Conservation (phyloP, 2,797 vertebrate species). For the Leuciscus waleckii region DNA sequence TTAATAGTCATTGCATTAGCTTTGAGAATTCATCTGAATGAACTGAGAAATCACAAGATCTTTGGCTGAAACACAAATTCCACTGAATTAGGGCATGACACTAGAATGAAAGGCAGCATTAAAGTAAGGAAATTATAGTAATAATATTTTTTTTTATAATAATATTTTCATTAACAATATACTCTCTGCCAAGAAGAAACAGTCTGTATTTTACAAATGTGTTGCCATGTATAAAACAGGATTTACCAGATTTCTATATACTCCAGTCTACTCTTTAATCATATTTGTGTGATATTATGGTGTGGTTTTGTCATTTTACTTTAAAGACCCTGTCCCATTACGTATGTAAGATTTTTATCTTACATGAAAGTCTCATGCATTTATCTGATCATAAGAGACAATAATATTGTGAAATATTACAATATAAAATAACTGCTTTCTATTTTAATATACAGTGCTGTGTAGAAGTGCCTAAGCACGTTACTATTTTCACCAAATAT, state of each 20-base stretch:
- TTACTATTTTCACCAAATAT: no score
- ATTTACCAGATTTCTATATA: background rate
- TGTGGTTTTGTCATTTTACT: background rate
- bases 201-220: background rate
- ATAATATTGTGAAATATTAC: no score
- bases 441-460: no score
- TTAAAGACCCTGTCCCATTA: no score
- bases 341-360: no score
- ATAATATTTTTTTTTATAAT: background rate
- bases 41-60: constrained; percentile 43
- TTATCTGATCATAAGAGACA: no score
- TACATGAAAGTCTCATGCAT: no score
- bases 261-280: background rate
- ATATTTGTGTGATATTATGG: background rate
- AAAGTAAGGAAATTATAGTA: background rate
- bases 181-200: background rate
- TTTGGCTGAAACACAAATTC: constrained; percentile 13
- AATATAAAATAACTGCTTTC: no score
- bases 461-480: no score
- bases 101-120: constrained; percentile 4
- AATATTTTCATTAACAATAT: background rate
- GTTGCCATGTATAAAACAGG: background rate
- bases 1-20: constrained; percentile 15
- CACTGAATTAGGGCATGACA: background rate
- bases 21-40: constrained; percentile 30